These are phyloP conservation scores for Ennomos erosarius DNA, from an alignment of 2,888 invertebrate genomes.

Conservation along the genomic window DNA sequence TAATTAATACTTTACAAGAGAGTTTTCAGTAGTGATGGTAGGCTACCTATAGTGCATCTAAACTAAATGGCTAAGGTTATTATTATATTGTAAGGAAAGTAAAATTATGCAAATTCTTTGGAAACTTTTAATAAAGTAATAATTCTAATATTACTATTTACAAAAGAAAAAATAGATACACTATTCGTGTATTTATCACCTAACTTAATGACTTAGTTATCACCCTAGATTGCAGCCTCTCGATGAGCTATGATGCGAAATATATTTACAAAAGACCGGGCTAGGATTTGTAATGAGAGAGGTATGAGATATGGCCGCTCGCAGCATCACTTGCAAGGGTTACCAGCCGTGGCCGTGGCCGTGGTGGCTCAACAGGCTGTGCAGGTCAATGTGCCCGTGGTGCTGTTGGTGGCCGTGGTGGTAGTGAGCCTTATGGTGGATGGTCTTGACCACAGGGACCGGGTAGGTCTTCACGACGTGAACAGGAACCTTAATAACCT, in stretches of 20 bases:
- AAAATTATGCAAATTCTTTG: constrained; percentile 58
- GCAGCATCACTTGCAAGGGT: constrained; percentile 13
- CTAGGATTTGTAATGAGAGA: constrained; percentile 57
- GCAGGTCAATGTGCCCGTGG: constrained; percentile 44
- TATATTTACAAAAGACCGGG: constrained; percentile 76
- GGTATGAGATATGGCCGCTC: constrained; percentile 42
- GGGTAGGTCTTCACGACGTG: constrained; percentile 74
- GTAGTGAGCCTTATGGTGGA: constrained; percentile 71
- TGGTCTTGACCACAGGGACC: constrained; percentile 75
- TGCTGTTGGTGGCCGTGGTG: constrained; percentile 54
- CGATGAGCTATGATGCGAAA: constrained; percentile 76
- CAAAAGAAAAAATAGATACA: constrained; percentile 66
- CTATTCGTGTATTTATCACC: constrained; percentile 58
- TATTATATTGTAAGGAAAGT: neutral
- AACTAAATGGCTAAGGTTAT: too few relatives aligned
- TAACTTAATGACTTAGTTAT: constrained; percentile 84
- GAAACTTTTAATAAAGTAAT: constrained; percentile 66
- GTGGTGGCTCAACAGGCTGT: constrained; percentile 39
- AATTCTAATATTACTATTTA: constrained; percentile 77
- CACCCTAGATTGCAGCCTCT: constrained; percentile 83
- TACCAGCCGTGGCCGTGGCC: constrained; percentile 52
- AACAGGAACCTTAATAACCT: constrained; percentile 77
- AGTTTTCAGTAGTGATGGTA: too few relatives aligned
- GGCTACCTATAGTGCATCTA: too few relatives aligned
- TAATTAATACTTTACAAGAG: too few relatives aligned